phyloP scores from a whole-genome alignment of 2,113 vertebrate species.

The Vulpes ferrilata region DNA sequence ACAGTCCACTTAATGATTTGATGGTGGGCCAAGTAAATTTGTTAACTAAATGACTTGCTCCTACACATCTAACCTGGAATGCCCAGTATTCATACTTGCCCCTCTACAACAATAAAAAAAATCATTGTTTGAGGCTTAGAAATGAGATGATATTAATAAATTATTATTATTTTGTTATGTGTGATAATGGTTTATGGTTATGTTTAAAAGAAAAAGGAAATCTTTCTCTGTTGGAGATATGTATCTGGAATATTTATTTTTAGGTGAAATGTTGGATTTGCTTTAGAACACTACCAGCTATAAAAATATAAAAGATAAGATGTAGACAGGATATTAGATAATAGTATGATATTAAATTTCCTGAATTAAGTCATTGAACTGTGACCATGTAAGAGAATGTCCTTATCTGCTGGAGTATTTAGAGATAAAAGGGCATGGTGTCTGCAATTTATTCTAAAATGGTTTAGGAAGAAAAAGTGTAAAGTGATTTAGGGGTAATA shows the following conservation, averaged over 20 bases:
- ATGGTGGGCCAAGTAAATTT: neutral
- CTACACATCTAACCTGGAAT: neutral
- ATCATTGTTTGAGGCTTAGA: neutral
- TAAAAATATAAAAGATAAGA: neutral
- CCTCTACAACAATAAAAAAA: slow-evolving; percentile 43
- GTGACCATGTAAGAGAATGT: neutral
- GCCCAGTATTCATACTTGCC: neutral
- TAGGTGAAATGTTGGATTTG: slow-evolving; percentile 20
- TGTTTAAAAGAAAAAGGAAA: neutral
- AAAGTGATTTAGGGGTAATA: neutral
- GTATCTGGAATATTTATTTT: neutral
- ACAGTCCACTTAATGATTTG: neutral
- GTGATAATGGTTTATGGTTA: neutral
- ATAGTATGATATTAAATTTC: neutral
- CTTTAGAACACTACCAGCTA: neutral
- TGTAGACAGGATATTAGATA: neutral
- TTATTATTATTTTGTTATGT: slow-evolving; percentile 32
- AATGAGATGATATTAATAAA: neutral
- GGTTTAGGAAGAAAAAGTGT: neutral
- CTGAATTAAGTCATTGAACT: neutral
- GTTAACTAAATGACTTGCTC: slow-evolving; percentile 9
- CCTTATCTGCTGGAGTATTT: neutral
- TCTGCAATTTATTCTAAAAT: neutral
- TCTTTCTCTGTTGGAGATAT: neutral
- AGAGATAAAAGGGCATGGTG: neutral